Base-by-base conservation (phyloP, 2,888 invertebrate species). In the Sarcophaga subvicina region DNA sequence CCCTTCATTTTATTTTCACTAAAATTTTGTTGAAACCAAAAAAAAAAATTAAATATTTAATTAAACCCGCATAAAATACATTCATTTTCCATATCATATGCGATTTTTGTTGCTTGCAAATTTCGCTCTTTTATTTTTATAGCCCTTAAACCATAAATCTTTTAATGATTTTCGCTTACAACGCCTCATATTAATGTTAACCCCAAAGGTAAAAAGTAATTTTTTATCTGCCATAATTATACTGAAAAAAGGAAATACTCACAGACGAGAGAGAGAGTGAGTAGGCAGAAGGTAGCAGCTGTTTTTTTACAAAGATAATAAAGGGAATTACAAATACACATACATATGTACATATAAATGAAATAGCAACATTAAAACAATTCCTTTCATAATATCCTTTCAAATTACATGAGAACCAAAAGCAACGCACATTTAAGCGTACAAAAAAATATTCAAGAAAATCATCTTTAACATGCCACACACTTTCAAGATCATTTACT, bases 401-500 rank as follows among this genome's bases (percentile, higher is more conserved):
- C 60, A 66, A 72, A 66, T 72, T 72, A 25, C 22, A 25, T 6
- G n/a, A 17, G 45, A 45, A 62, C 17, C 5, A 17, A 54, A 49
- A 14, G 11, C 14, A 12, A 49, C 4, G 1, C 49, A 49, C 49
- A 49, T 3, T 12, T 49, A 49, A 10, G 14, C 49, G 14, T 14
- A 49, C 11, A 49, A 37, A 6, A 37, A 59, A n/a, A 63, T 62
- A 12, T 22, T 37, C 12, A 66, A 54, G 72, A 66, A 80, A 80
- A 76, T 76, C 71, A 63, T 79, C 60, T 82, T 80, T 64, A 75
- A 81, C 83, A 79, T 66, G 66, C 78, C 37, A 79, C 25, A 71
- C 25, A 71, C 71, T 71, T 77, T 71, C 20, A 66, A 82, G 71
- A 82, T 77, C 71, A 82, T 82, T 82, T 82, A 66, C 77, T 47